Evolutionary conservation across 2,888 invertebrate species (phyloP).

Genomic region (Macrophya annulata): DNA sequence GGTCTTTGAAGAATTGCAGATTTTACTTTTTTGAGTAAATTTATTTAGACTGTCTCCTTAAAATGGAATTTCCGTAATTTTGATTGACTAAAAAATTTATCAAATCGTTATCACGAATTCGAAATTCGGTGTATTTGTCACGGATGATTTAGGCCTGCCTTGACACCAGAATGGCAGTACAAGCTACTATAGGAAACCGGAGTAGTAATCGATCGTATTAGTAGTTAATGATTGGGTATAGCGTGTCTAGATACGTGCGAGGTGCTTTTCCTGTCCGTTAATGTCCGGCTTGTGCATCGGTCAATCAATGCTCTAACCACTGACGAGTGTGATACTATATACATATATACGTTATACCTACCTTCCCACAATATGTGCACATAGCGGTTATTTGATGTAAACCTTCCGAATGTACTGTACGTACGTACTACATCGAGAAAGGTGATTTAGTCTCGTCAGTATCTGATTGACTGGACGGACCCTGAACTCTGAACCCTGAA

Average conservation of each 20-base stretch:
- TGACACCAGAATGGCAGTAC: background rate
- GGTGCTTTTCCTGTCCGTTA: conserved; percentile 15
- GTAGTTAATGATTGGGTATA: conserved; percentile 6
- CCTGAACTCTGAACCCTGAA: background rate
- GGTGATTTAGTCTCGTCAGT: background rate
- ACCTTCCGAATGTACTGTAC: background rate
- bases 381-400: background rate
- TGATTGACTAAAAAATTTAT: background rate
- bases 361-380: background rate
- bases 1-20: too few species aligned
- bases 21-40: too few species aligned
- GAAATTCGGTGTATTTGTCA: background rate
- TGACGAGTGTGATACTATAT: conserved; percentile 34
- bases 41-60: too few species aligned
- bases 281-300: conserved; percentile 20
- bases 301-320: conserved; percentile 31
- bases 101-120: background rate
- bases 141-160: background rate
- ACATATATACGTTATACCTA: background rate
- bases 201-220: conserved; percentile 27
- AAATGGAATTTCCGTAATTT: too few species aligned
- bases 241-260: background rate
- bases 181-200: background rate
- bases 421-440: background rate
- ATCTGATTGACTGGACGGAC: background rate